phyloP scores from a whole-genome alignment of 2,113 vertebrate genomes.

The Gymnorhina tibicen region DNA sequence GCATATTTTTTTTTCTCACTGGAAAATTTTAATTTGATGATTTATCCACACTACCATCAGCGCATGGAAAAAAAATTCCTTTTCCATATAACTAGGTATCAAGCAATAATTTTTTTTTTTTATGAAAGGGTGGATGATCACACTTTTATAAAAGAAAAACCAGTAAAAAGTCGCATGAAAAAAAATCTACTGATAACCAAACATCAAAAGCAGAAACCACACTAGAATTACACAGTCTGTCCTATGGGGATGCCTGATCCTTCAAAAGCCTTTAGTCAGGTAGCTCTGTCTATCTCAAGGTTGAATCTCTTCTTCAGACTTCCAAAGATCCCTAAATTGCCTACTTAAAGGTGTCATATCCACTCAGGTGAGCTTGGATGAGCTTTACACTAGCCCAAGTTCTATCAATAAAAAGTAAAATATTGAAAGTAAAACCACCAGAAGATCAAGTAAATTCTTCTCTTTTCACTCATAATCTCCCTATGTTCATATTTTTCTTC shows the following conservation, averaged over 20 bases:
- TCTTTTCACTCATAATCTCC: not conserved
- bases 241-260: not conserved
- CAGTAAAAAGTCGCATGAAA: fast-evolving
- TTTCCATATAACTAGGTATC: not conserved
- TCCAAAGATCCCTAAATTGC: not conserved
- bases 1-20: not conserved
- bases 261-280: not conserved
- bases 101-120: not conserved
- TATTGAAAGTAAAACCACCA: not conserved
- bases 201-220: not conserved
- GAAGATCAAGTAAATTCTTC: not conserved
- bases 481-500: not conserved
- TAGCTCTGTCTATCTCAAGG: not conserved
- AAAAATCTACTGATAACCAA: not conserved
- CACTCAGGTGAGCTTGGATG: not conserved
- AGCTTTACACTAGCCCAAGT: not conserved
- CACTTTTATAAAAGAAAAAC: not conserved
- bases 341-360: not conserved
- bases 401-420: not conserved
- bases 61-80: not conserved
- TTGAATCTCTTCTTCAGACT: not conserved
- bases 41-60: not conserved
- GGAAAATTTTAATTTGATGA: not conserved
- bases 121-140: not conserved
- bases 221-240: not conserved